A percentile compares a stretch with the other conserved stretches of the same genome.
These are phyloP conservation scores for Wiebesia pumilae DNA, from an alignment of 1,140 invertebrate genomes.

Conservation along the genomic window DNA sequence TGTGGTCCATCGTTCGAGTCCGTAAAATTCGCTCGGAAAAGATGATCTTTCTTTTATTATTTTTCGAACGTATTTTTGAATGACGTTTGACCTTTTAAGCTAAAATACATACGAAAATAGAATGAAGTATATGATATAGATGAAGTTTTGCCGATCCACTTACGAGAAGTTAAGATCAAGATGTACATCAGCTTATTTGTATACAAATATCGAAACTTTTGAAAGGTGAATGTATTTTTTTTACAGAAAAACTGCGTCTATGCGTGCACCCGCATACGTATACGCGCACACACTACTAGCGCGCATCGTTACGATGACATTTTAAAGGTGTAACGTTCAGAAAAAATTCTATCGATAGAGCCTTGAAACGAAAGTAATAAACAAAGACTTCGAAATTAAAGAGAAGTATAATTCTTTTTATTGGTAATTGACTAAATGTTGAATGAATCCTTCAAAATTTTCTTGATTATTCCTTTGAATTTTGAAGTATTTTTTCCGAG, in stretches of 20 bases:
- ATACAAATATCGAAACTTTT: neutral
- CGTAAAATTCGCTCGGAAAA: constrained; percentile 43
- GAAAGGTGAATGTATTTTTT: constrained; percentile 2
- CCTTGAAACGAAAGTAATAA: constrained; percentile 52
- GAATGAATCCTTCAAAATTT: neutral
- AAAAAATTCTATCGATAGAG: constrained; percentile 36
- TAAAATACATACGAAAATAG: neutral
- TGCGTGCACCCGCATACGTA: neutral
- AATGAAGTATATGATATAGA: neutral
- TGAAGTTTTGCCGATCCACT: neutral
- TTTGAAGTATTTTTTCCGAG: constrained; percentile 23
- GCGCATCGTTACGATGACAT: constrained; percentile 28
- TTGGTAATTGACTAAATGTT: constrained; percentile 31
- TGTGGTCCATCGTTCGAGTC: constrained; percentile 34
- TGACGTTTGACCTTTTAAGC: neutral
- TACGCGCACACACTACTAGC: neutral
- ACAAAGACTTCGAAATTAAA: constrained; percentile 18
- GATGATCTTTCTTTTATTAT: neutral
- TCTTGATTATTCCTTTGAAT: neutral
- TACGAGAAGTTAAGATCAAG: neutral
- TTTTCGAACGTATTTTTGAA: neutral
- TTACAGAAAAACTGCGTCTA: neutral
- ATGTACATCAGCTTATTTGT: neutral
- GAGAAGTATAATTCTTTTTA: constrained; percentile 13
- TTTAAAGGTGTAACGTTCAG: neutral